phyloP scores from a whole-genome alignment of 2,113 vertebrate species.

The Pleuronectes platessa region DNA sequence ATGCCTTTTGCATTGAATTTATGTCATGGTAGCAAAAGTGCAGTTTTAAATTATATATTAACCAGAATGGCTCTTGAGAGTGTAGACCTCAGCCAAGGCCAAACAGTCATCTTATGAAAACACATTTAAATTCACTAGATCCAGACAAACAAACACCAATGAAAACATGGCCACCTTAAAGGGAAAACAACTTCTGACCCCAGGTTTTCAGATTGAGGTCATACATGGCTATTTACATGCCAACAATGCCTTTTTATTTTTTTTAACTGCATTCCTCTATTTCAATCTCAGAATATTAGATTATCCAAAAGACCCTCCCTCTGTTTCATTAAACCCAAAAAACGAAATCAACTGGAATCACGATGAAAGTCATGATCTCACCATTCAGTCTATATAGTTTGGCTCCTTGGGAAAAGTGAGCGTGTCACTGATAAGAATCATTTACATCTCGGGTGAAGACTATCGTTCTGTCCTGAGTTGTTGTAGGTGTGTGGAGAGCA shows the following conservation, averaged over 20 bases:
- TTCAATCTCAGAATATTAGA: too few species aligned
- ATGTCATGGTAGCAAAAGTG: not conserved
- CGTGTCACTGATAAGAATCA: constrained; percentile 28
- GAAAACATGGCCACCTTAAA: too few species aligned
- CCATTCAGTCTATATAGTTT: constrained; percentile 1
- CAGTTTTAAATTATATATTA: not conserved
- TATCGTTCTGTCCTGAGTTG: too few species aligned
- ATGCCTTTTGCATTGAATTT: not conserved
- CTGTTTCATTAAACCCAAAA: not conserved
- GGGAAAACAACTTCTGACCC: too few species aligned
- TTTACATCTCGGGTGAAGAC: constrained; percentile 30
- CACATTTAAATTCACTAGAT: too few species aligned
- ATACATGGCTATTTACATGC: too few species aligned
- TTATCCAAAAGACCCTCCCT: not conserved
- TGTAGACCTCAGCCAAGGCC: not conserved
- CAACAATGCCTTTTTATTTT: too few species aligned
- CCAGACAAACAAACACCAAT: not conserved
- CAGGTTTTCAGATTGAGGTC: too few species aligned
- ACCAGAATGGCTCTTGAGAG: not conserved
- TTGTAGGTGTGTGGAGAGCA: constrained; percentile 14
- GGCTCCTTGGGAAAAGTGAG: not conserved
- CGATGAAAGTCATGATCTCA: constrained; percentile 8
- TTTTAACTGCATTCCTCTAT: too few species aligned
- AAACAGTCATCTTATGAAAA: not conserved
- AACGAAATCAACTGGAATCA: not conserved